phyloP scores from a whole-genome alignment of 2,888 invertebrate species.

The Rutpela maculata region DNA sequence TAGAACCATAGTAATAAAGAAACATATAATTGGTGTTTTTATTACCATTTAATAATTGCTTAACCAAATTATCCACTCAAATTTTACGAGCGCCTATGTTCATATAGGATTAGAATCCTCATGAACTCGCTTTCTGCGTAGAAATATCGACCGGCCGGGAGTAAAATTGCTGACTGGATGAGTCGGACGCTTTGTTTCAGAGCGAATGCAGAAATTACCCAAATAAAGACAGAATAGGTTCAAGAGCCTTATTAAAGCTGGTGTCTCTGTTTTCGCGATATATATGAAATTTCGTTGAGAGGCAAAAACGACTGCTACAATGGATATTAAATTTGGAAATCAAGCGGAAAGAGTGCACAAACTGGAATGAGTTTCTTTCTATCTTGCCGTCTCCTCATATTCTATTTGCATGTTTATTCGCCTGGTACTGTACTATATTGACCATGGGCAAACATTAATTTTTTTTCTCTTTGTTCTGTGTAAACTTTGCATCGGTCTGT shows the following conservation, averaged over 20 bases:
- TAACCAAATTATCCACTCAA: slow-evolving; percentile 1
- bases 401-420: slow-evolving; percentile 1
- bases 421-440: background rate
- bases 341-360: slow-evolving; percentile 18
- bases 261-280: slow-evolving; percentile 11
- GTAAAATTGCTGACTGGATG: slow-evolving; percentile 9
- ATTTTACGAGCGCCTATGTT: background rate
- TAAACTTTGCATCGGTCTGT: background rate
- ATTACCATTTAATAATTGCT: background rate
- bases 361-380: slow-evolving; percentile 27
- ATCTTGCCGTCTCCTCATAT: background rate
- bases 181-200: slow-evolving; percentile 12
- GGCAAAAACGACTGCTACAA: slow-evolving; percentile 11
- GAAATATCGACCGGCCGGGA: slow-evolving; percentile 8
- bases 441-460: background rate
- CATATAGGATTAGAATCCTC: background rate
- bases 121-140: background rate
- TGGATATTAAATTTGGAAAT: slow-evolving; percentile 33
- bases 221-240: slow-evolving; percentile 26
- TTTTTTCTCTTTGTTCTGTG: background rate
- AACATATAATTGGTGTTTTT: background rate
- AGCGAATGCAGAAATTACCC: slow-evolving; percentile 21
- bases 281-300: slow-evolving; percentile 8
- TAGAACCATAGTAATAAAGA: background rate
- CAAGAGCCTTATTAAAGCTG: slow-evolving; percentile 27